Conservation (phyloP, 2,888 invertebrate genomes). For the Spodoptera picta region DNA sequence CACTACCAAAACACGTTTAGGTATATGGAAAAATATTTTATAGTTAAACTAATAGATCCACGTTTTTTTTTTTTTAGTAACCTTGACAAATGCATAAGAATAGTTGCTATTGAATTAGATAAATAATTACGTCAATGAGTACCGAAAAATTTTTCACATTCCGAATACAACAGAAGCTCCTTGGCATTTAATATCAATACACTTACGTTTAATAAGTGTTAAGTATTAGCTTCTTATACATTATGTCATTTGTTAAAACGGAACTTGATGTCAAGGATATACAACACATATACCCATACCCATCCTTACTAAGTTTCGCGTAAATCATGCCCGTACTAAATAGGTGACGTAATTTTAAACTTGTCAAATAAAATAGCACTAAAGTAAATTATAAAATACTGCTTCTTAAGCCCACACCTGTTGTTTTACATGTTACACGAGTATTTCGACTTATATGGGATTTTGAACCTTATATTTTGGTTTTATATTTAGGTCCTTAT, state of each 20-base stretch:
- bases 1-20: too few species aligned
- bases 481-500: too few species aligned
- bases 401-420: constrained; percentile 25
- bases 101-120: too few species aligned
- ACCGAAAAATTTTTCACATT: constrained; percentile 4
- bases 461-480: not conserved
- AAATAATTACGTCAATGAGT: not conserved
- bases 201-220: constrained; percentile 23
- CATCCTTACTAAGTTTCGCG: constrained; percentile 27
- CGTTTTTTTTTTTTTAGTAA: too few species aligned
- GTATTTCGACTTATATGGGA: constrained; percentile 9
- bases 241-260: constrained; percentile 48
- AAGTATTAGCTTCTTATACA: constrained; percentile 30
- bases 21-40: too few species aligned
- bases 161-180: constrained; percentile 3
- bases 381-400: constrained; percentile 25
- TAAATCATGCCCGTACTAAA: constrained; percentile 27
- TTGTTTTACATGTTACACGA: constrained; percentile 16
- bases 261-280: constrained; percentile 50
- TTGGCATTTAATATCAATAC: constrained; percentile 33
- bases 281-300: constrained; percentile 31
- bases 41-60: too few species aligned
- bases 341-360: constrained; percentile 30
- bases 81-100: too few species aligned
- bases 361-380: constrained; percentile 24